Evolutionary conservation across 2,113 vertebrate genomes (phyloP).

Genomic region (Rhinoptilus africanus): DNA sequence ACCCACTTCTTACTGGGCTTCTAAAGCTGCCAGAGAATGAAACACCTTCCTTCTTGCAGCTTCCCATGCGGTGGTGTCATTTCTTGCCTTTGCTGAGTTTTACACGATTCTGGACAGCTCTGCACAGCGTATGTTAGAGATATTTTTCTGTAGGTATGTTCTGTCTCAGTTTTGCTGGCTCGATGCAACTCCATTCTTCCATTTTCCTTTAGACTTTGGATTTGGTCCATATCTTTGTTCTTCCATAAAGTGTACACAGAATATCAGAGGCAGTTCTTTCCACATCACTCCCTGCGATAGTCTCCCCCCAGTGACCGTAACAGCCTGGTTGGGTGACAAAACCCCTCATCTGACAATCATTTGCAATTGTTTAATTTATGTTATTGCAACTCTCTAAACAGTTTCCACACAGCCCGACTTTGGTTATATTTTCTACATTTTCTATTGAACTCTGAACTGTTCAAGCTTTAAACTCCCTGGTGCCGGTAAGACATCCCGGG

Average conservation of each 20-base stretch:
- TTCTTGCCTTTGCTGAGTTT: neutral
- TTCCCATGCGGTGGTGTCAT: neutral
- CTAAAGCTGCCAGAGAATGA: neutral
- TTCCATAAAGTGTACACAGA: neutral
- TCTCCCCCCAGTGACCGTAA: rapidly evolving
- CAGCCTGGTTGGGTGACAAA: neutral
- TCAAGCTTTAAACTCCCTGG: neutral
- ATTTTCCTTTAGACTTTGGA: neutral
- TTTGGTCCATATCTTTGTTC: neutral
- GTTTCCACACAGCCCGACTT: neutral
- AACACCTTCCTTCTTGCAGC: neutral
- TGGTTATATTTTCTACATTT: neutral
- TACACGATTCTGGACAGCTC: neutral
- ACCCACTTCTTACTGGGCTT: neutral
- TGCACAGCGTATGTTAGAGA: neutral
- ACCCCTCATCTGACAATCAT: neutral
- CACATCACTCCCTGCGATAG: neutral
- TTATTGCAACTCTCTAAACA: neutral
- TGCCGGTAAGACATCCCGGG: neutral
- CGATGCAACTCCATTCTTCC: neutral
- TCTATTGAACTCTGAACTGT: neutral
- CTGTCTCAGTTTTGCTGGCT: neutral
- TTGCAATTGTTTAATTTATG: neutral
- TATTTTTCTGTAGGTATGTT: neutral
- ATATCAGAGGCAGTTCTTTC: neutral